phyloP scores from a whole-genome alignment of 1,140 invertebrate genomes.

The Choristoneura fumiferana region DNA sequence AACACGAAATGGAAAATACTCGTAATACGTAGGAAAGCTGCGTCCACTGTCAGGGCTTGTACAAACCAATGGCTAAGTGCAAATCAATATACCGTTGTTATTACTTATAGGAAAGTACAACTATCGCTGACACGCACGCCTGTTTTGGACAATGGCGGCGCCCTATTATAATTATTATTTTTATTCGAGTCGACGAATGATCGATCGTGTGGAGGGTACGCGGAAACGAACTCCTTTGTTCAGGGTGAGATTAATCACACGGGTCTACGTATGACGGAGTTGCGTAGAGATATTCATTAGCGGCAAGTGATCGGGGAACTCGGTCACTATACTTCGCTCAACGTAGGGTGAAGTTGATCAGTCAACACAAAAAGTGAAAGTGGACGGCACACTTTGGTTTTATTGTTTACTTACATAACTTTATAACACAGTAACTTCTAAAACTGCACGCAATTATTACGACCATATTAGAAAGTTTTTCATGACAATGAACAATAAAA shows the following conservation, averaged over 20 bases:
- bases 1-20: slow-evolving; percentile 1
- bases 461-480: too few species aligned
- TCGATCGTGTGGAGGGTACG: slow-evolving; percentile 65
- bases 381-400: slow-evolving; percentile 8
- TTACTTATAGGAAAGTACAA: slow-evolving; percentile 34
- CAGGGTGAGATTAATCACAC: slow-evolving; percentile 69
- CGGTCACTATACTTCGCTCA: background rate
- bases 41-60: background rate
- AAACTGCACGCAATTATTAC: too few species aligned
- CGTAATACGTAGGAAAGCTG: slow-evolving; percentile 1
- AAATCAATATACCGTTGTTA: slow-evolving; percentile 34
- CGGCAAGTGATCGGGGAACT: slow-evolving; percentile 43
- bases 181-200: slow-evolving; percentile 69
- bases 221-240: slow-evolving; percentile 68
- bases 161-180: slow-evolving; percentile 75
- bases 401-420: slow-evolving; percentile 15
- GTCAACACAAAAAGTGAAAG: slow-evolving; percentile 18
- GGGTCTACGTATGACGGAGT: slow-evolving; percentile 55
- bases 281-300: slow-evolving; percentile 68
- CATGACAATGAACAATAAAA: too few species aligned
- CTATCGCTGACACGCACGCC: slow-evolving; percentile 56
- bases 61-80: slow-evolving; percentile 1
- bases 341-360: background rate
- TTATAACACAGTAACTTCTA: slow-evolving; percentile 12
- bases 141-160: slow-evolving; percentile 62